Percentiles rank a stretch among this genome's conserved stretches.
phyloP scores from a whole-genome alignment of 2,113 vertebrate genomes.

The Polypterus senegalus region DNA sequence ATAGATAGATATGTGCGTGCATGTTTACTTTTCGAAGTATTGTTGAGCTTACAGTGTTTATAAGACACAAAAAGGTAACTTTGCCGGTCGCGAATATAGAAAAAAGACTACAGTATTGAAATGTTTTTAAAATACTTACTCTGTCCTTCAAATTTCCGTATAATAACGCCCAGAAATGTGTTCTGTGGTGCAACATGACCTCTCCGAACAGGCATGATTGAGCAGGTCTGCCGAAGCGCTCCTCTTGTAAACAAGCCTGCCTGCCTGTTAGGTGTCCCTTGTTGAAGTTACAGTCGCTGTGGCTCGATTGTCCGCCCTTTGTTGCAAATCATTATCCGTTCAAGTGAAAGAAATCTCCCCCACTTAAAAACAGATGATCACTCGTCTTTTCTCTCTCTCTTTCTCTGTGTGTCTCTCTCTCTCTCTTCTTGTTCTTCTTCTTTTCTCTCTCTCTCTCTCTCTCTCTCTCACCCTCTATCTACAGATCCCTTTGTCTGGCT shows the following conservation, averaged over 20 bases:
- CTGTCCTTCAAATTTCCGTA: conserved; percentile 98
- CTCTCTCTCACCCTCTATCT: conserved; percentile 7
- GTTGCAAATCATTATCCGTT: conserved; percentile 48
- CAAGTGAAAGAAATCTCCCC: conserved; percentile 34
- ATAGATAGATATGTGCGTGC: neutral
- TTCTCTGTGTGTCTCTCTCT: conserved; percentile 15
- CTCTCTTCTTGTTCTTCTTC: too few relatives aligned
- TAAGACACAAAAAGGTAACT: neutral
- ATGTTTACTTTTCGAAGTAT: neutral
- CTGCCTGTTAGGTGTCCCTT: conserved; percentile 38
- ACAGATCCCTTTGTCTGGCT: conserved; percentile 29
- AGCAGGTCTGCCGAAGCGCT: conserved; percentile 39
- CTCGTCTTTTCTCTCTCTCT: conserved; percentile 30
- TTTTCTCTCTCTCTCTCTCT: too few relatives aligned
- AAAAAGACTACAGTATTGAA: neutral
- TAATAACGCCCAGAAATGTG: conserved; percentile 94
- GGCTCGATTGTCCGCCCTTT: conserved; percentile 41
- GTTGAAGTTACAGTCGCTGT: conserved; percentile 59
- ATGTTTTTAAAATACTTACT: conserved; percentile 67
- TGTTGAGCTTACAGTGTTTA: neutral
- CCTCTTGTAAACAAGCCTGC: conserved; percentile 28
- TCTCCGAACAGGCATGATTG: conserved; percentile 95
- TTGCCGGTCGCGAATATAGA: neutral
- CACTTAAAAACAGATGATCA: conserved; percentile 27
- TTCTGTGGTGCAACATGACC: conserved; percentile 98